These are phyloP conservation scores for Mustela lutreola DNA, from an alignment of 2,113 vertebrate genomes.

Conservation along the genomic window DNA sequence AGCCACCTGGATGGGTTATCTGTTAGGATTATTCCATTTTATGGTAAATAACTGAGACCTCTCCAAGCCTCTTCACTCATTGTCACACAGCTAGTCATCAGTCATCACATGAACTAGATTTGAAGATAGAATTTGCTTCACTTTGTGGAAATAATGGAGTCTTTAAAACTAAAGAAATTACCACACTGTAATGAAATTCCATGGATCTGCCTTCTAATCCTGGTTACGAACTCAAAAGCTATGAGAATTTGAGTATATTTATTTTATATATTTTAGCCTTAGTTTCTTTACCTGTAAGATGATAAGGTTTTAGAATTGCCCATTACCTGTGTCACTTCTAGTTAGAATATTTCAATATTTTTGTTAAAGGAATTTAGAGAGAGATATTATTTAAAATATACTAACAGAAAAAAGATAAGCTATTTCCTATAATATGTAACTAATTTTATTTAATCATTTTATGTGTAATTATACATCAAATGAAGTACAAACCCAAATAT, in stretches of 20 bases:
- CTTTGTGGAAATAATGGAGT: background rate
- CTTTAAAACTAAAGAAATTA: slow-evolving; percentile 15
- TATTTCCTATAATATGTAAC: background rate
- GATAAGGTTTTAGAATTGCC: background rate
- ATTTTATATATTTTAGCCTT: background rate
- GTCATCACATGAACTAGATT: background rate
- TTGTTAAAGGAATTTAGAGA: background rate
- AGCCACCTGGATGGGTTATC: too few relatives aligned
- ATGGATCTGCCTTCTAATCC: background rate
- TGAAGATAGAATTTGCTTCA: background rate
- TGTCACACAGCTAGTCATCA: background rate
- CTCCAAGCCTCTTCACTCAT: background rate
- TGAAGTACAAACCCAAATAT: background rate
- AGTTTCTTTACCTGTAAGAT: slow-evolving; percentile 31
- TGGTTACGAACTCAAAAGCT: background rate
- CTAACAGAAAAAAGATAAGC: background rate
- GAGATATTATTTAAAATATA: background rate
- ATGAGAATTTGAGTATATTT: background rate
- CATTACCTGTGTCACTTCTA: background rate
- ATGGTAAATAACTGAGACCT: background rate
- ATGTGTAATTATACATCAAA: background rate
- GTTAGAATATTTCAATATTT: background rate
- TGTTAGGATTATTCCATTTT: background rate
- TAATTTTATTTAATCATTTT: slow-evolving; percentile 22
- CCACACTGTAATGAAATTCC: background rate